Conservation (phyloP, 1,140 invertebrate species). For the Tachypleus tridentatus region DNA sequence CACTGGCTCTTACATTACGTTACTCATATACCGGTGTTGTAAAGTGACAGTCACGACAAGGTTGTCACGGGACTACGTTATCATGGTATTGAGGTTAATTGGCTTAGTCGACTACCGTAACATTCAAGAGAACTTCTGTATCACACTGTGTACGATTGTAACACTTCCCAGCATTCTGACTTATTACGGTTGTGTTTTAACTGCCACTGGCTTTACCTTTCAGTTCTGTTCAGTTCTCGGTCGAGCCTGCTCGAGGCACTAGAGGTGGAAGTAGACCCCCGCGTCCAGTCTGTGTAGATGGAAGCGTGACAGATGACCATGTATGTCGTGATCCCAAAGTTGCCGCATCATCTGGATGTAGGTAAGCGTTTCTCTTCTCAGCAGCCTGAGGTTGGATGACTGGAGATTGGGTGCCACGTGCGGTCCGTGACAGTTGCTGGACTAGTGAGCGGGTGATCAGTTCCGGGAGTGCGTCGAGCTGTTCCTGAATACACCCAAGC, state of each 20-base stretch:
- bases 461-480: constrained; percentile 69
- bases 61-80: no score
- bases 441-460: constrained; percentile 47
- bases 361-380: constrained; percentile 16
- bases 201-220: not conserved
- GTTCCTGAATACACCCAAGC: constrained; percentile 56
- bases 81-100: no score
- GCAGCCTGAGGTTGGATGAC: constrained; percentile 8
- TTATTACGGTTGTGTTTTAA: no score
- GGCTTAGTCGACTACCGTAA: no score
- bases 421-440: not conserved
- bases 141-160: no score
- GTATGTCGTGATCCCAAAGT: constrained; percentile 16
- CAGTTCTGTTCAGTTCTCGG: constrained; percentile 18
- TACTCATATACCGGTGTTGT: no score
- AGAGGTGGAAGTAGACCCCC: constrained; percentile 12
- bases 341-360: constrained; percentile 27
- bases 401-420: constrained; percentile 5
- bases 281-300: constrained; percentile 4
- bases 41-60: no score
- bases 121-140: no score
- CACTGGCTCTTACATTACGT: no score
- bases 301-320: constrained; percentile 23
- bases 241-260: constrained; percentile 18
- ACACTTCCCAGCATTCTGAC: no score